Evolutionary conservation across 2,888 invertebrate species (phyloP).

Genomic region (Lacanobia wlatinum): DNA sequence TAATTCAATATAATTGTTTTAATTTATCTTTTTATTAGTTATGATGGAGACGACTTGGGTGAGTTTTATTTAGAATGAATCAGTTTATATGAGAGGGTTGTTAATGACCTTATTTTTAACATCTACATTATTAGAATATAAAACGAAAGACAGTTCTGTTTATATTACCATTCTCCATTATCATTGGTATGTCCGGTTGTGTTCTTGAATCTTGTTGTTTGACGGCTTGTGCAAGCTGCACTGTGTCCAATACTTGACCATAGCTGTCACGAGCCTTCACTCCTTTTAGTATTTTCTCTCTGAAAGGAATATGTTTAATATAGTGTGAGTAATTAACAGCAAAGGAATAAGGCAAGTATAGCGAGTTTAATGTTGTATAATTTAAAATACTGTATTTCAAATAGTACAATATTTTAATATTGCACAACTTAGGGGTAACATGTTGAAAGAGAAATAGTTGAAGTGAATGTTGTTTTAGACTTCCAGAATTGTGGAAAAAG

Average conservation of each 20-base stretch:
- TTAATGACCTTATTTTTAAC: too few relatives aligned
- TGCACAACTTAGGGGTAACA: background rate
- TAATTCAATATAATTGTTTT: background rate
- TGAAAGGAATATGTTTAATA: conserved; percentile 72
- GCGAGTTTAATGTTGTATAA: background rate
- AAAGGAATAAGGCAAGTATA: background rate
- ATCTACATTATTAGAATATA: too few relatives aligned
- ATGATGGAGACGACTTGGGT: background rate
- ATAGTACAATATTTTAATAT: too few relatives aligned
- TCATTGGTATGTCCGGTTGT: conserved; percentile 83
- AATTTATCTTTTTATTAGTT: background rate
- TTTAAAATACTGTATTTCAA: background rate
- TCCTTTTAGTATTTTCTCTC: conserved; percentile 93
- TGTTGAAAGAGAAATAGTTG: background rate
- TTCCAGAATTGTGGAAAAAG: background rate
- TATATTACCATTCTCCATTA: conserved; percentile 74
- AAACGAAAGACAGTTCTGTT: too few relatives aligned
- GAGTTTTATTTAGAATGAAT: background rate
- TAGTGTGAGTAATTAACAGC: background rate
- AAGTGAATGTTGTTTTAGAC: background rate
- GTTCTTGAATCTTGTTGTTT: conserved; percentile 85
- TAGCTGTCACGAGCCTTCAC: conserved; percentile 97
- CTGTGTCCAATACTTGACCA: conserved; percentile 95
- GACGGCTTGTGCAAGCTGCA: conserved; percentile 92
- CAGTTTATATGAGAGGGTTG: background rate